Evolutionary conservation across 2,797 vertebrate species (phyloP).

Genomic region (Buphagus erythrorhynchus): DNA sequence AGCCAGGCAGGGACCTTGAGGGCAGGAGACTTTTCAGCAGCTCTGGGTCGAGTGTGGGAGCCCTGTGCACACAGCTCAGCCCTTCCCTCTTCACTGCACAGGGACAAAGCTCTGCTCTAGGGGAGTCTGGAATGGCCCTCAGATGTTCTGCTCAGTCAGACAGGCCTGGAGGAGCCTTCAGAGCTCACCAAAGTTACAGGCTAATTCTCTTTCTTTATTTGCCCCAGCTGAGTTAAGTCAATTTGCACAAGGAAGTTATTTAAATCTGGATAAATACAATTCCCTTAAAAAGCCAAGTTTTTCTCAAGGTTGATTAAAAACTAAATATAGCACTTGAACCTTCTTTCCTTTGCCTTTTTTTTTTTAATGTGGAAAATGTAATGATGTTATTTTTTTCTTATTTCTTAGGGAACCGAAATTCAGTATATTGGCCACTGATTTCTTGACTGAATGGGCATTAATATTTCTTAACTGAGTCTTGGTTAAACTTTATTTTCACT

Average conservation of each 20-base stretch:
- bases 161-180: neutral
- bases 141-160: neutral
- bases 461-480: slow-evolving; percentile 47
- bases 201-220: neutral
- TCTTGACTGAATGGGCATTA: neutral
- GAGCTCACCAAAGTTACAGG: neutral
- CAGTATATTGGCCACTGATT: neutral
- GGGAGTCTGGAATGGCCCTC: neutral
- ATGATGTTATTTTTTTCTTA: neutral
- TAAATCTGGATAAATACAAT: neutral
- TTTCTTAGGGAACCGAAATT: neutral
- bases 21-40: neutral
- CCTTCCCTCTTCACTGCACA: neutral
- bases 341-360: no score
- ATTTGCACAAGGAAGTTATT: neutral
- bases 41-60: neutral
- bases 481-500: slow-evolving; percentile 18
- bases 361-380: neutral
- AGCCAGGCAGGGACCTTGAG: neutral
- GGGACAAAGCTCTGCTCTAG: neutral
- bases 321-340: neutral
- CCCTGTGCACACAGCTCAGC: neutral
- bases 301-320: neutral
- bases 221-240: neutral
- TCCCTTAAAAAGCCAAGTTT: neutral